These are phyloP conservation scores for Eupithecia insigniata DNA, from an alignment of 2,888 invertebrate genomes.

Conservation along the genomic window DNA sequence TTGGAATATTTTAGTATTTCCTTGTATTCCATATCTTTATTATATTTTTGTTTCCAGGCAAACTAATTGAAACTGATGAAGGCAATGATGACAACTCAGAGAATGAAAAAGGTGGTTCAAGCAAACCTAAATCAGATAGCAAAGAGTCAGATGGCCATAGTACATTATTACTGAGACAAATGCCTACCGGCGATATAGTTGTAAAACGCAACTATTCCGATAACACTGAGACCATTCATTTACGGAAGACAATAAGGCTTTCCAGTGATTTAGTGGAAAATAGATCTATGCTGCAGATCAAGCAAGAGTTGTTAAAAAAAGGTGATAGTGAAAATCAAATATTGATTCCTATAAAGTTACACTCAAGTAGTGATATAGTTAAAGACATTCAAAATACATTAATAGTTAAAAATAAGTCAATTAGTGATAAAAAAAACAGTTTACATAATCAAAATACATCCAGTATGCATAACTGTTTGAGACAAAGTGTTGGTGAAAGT, in stretches of 20 bases:
- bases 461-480: constrained; percentile 71
- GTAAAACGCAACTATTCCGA: constrained; percentile 74
- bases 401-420: constrained; percentile 78
- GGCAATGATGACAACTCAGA: constrained; percentile 84
- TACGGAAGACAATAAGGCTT: constrained; percentile 76
- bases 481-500: constrained; percentile 76
- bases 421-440: constrained; percentile 81
- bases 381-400: constrained; percentile 82
- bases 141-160: constrained; percentile 65
- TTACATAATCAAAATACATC: constrained; percentile 81
- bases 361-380: constrained; percentile 76
- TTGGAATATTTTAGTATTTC: neutral
- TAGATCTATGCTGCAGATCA: constrained; percentile 75
- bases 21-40: neutral
- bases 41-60: constrained; percentile 68
- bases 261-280: constrained; percentile 77
- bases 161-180: constrained; percentile 77
- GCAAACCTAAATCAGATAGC: constrained; percentile 58
- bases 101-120: constrained; percentile 53
- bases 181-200: constrained; percentile 73
- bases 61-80: constrained; percentile 85
- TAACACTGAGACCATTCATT: constrained; percentile 68
- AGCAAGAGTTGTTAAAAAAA: constrained; percentile 75
- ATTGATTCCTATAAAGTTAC: constrained; percentile 75
- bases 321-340: constrained; percentile 79